Evolutionary conservation across 2,888 invertebrate genomes (phyloP).

Genomic region (Eretmocerus hayati): DNA sequence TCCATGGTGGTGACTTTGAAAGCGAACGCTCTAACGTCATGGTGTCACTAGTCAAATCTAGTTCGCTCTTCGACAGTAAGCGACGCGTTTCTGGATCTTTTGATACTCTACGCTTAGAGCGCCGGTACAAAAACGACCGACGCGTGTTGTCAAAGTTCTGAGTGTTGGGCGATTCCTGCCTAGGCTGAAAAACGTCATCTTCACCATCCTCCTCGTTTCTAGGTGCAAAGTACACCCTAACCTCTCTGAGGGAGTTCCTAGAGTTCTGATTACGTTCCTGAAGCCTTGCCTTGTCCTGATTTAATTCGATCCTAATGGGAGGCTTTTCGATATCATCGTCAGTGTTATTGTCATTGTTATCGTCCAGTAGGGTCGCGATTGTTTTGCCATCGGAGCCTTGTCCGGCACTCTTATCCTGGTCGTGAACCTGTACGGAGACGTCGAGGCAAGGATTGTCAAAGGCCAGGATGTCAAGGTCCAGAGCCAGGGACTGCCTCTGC

Average conservation of each 20-base stretch:
- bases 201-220: no score
- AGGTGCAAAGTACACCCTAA: no score
- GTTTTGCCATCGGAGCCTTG: not conserved
- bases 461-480: not conserved
- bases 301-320: constrained; percentile 3
- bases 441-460: constrained; percentile 15
- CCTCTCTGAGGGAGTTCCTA: constrained; percentile 28
- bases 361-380: not conserved
- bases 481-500: not conserved
- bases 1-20: constrained; percentile 24
- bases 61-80: constrained; percentile 26
- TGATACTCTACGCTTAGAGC: constrained; percentile 5
- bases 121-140: constrained; percentile 29
- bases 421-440: not conserved
- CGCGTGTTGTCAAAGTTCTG: constrained; percentile 33
- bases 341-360: not conserved
- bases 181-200: no score
- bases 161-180: constrained; percentile 28
- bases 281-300: constrained; percentile 15
- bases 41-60: constrained; percentile 22
- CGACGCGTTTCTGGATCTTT: constrained; percentile 10
- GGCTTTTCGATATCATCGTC: constrained; percentile 5
- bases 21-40: constrained; percentile 18
- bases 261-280: constrained; percentile 34
- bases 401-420: constrained; percentile 3